Evolutionary conservation across 2,797 vertebrate species (phyloP).

Genomic region (Callimico goeldii): DNA sequence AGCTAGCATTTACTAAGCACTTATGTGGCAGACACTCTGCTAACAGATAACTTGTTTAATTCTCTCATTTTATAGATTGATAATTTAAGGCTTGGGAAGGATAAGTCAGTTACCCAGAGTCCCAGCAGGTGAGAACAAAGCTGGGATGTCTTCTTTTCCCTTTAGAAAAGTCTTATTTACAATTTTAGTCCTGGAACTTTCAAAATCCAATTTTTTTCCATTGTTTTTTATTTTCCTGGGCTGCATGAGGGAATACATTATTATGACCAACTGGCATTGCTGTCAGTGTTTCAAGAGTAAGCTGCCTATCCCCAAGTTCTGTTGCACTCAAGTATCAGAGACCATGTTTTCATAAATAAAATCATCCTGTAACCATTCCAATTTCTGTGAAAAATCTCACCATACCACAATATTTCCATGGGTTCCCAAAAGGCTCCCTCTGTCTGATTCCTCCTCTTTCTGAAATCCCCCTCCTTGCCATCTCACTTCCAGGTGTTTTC

Average conservation of each 20-base stretch:
- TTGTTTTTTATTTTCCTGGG: neutral
- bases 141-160: neutral
- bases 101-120: neutral
- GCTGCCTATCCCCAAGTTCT: neutral
- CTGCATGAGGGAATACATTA: neutral
- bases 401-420: neutral
- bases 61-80: neutral
- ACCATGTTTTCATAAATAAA: neutral
- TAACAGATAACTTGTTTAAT: neutral
- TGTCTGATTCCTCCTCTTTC: neutral
- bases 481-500: neutral
- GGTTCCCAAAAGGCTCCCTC: neutral
- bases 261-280: neutral
- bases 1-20: neutral
- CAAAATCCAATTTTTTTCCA: neutral
- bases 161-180: constrained; percentile 45
- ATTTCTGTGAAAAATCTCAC: neutral
- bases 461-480: neutral
- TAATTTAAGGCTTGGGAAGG: neutral
- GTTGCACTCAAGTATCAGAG: neutral
- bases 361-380: neutral
- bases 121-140: neutral
- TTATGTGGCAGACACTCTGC: neutral
- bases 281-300: neutral
- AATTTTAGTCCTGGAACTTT: neutral